A percentile compares a stretch with the other conserved stretches of the same genome.
These are phyloP conservation scores for Pardalotus punctatus DNA, from an alignment of 2,113 vertebrate species.

Conservation along the genomic window DNA sequence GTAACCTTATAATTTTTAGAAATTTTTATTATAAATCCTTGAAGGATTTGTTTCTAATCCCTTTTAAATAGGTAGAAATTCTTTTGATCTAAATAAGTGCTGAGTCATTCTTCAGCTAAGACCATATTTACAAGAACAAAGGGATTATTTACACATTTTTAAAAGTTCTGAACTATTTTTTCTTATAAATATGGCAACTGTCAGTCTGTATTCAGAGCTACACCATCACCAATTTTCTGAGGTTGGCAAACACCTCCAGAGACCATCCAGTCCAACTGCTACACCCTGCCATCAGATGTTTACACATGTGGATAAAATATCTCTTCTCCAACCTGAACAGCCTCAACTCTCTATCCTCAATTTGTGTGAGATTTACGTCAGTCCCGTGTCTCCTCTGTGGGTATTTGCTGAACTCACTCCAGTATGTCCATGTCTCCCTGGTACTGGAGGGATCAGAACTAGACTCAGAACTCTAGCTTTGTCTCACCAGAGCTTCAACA, in stretches of 20 bases:
- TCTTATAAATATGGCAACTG: not conserved
- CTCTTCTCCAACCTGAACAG: not conserved
- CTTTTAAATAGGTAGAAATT: not conserved
- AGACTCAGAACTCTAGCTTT: not conserved
- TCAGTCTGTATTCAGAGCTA: not conserved
- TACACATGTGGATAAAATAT: not conserved
- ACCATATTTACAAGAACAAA: not conserved
- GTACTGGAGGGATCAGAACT: not conserved
- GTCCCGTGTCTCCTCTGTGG: not conserved
- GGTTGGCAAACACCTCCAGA: not conserved
- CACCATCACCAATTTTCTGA: not conserved
- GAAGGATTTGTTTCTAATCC: not conserved
- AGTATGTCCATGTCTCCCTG: not conserved
- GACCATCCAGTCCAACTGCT: not conserved
- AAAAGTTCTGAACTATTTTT: not conserved
- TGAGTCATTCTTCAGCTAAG: not conserved
- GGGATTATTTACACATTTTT: not conserved
- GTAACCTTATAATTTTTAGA: not conserved
- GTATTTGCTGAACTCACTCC: not conserved
- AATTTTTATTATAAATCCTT: not conserved
- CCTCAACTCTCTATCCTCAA: rapidly evolving
- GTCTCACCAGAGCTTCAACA: not conserved
- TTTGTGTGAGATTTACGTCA: not conserved
- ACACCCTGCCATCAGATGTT: not conserved
- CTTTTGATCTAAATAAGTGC: not conserved